Conservation (phyloP, 2,888 invertebrate species). For the Ennomos erosarius region DNA sequence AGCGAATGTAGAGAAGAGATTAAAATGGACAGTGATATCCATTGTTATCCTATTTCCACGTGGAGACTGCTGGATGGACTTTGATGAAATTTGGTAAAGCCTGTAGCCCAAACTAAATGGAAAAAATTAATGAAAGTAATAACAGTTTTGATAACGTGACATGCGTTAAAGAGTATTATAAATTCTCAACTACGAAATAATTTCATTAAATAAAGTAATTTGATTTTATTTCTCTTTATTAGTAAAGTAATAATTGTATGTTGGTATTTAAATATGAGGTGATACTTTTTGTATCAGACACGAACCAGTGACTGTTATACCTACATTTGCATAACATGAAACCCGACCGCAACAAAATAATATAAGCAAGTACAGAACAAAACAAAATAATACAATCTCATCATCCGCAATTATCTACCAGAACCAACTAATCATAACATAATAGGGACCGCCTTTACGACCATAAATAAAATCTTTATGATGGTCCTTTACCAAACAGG, state of each 20-base stretch:
- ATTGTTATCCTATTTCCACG: no score
- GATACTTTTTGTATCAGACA: constrained; percentile 16
- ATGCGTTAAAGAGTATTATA: no score
- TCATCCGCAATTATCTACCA: constrained; percentile 73
- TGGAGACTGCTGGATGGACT: no score
- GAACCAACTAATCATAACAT: constrained; percentile 69
- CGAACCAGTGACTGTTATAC: constrained; percentile 17
- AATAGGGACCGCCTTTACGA: constrained; percentile 68
- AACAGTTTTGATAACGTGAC: no score
- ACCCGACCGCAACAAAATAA: constrained; percentile 41
- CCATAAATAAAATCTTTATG: constrained; percentile 67
- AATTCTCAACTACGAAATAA: no score
- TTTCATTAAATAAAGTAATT: no score
- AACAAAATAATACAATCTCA: constrained; percentile 55
- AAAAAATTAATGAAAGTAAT: no score
- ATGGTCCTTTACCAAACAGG: constrained; percentile 61
- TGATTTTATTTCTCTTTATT: no score
- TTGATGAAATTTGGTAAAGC: no score
- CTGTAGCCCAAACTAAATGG: no score
- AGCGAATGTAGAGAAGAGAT: no score
- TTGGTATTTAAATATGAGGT: constrained; percentile 4
- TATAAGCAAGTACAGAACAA: constrained; percentile 30
- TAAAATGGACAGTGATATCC: no score
- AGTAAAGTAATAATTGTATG: background rate
- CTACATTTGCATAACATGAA: constrained; percentile 39